A percentile compares a stretch with the other conserved stretches of the same genome.
These are phyloP conservation scores for Nymphalis io DNA, from an alignment of 1,140 invertebrate genomes.

Conservation along the genomic window DNA sequence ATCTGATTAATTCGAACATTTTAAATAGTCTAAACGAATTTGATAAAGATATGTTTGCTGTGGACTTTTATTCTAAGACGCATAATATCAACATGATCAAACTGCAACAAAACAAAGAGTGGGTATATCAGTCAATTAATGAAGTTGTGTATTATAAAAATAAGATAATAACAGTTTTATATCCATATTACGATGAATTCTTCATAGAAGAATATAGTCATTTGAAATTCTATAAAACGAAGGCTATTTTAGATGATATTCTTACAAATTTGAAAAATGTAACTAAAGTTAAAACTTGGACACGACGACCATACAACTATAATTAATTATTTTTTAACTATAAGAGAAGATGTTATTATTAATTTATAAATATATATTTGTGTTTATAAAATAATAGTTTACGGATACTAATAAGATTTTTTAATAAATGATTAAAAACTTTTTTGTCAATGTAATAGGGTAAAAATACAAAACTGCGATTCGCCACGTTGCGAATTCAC, in stretches of 20 bases:
- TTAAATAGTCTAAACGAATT: slow-evolving; percentile 36
- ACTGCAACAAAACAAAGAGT: slow-evolving; percentile 30
- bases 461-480: too few relatives aligned
- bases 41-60: slow-evolving; percentile 36
- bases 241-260: slow-evolving; percentile 39
- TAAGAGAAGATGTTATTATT: too few relatives aligned
- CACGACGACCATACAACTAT: slow-evolving; percentile 15
- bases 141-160: slow-evolving; percentile 40
- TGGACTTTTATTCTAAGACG: slow-evolving; percentile 46
- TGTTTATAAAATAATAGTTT: too few relatives aligned
- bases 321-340: neutral
- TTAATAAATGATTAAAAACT: too few relatives aligned
- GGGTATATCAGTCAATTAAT: slow-evolving; percentile 40
- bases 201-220: slow-evolving; percentile 54
- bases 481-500: too few relatives aligned
- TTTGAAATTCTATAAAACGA: slow-evolving; percentile 45
- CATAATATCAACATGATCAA: slow-evolving; percentile 48
- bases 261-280: slow-evolving; percentile 39
- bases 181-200: slow-evolving; percentile 44
- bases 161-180: slow-evolving; percentile 36
- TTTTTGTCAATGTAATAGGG: too few relatives aligned
- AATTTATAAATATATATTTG: too few relatives aligned
- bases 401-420: too few relatives aligned
- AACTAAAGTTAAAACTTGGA: slow-evolving; percentile 37
- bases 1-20: slow-evolving; percentile 39